Conservation (phyloP, 2,797 vertebrate genomes). For the Urosaurus nigricauda region DNA sequence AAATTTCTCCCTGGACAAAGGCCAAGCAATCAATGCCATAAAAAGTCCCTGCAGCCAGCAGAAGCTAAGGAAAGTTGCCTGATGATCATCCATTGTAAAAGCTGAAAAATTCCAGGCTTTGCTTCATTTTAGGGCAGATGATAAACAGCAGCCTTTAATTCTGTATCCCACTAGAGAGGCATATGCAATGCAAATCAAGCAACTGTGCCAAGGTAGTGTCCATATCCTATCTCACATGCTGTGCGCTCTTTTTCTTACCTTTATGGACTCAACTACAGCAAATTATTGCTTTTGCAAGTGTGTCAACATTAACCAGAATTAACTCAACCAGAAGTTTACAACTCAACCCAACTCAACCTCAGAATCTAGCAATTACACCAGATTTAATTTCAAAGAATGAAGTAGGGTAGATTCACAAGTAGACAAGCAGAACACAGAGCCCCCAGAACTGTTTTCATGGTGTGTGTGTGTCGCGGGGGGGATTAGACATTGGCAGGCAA, state of each 20-base stretch:
- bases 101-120: neutral
- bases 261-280: slow-evolving; percentile 1
- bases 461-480: too few relatives aligned
- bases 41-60: neutral
- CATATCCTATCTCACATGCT: neutral
- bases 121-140: neutral
- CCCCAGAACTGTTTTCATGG: too few relatives aligned
- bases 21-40: neutral
- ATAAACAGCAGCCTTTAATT: neutral
- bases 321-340: neutral
- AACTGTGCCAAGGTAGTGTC: neutral
- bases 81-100: neutral
- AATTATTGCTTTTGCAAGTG: neutral
- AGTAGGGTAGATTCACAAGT: neutral
- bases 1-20: neutral
- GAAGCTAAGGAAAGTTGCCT: neutral
- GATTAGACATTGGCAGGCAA: too few relatives aligned
- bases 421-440: too few relatives aligned
- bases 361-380: neutral
- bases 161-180: too few relatives aligned
- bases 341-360: neutral
- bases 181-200: neutral
- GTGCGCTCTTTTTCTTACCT: slow-evolving; percentile 22
- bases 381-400: neutral
- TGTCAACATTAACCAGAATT: neutral